Conservation (phyloP, 2,113 vertebrate genomes). For the Nesogale talazaci region DNA sequence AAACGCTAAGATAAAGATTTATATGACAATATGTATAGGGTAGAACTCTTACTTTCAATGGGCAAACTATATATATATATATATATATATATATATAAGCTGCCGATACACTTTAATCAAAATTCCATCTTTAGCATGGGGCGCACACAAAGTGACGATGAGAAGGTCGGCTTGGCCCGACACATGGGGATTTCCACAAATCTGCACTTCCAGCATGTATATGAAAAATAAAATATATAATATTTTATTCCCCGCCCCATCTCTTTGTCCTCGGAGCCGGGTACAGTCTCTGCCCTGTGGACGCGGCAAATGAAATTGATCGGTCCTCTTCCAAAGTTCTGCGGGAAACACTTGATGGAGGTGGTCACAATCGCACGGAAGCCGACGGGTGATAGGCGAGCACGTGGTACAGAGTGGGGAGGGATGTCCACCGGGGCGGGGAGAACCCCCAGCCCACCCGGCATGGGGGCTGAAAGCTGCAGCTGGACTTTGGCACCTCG, state of each 20-base stretch:
- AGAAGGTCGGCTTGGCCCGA: constrained; percentile 82
- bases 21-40: not conserved
- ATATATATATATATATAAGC: too few relatives aligned
- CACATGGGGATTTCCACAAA: constrained; percentile 85
- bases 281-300: constrained; percentile 59
- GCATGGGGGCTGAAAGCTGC: constrained; percentile 79
- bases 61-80: too few relatives aligned
- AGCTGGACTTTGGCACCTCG: constrained; percentile 87
- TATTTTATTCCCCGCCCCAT: constrained; percentile 82
- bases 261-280: constrained; percentile 79
- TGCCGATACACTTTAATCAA: constrained; percentile 87
- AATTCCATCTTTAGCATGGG: constrained; percentile 80
- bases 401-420: constrained; percentile 74
- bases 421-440: constrained; percentile 67
- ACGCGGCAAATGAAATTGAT: constrained; percentile 61
- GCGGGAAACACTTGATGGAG: constrained; percentile 68
- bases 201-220: constrained; percentile 84
- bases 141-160: constrained; percentile 83
- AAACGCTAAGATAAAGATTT: not conserved
- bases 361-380: constrained; percentile 73
- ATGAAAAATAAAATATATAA: constrained; percentile 90
- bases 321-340: constrained; percentile 74
- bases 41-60: not conserved
- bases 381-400: constrained; percentile 74
- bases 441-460: not conserved